Conservation (phyloP, 2,113 vertebrate species). For the Mesembrinibis cayennensis region DNA sequence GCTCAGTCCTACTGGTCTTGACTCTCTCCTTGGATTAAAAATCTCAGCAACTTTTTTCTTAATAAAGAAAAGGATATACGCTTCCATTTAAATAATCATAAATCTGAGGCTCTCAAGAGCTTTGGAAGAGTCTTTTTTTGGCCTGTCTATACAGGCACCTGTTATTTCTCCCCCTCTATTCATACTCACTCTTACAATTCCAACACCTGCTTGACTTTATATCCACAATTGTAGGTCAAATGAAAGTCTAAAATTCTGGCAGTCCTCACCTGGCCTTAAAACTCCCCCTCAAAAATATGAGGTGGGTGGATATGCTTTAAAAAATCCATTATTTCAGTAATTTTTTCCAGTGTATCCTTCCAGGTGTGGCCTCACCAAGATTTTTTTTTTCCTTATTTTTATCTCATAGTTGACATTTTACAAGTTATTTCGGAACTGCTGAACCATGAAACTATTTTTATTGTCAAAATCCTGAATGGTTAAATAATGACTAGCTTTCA, state of each 20-base stretch:
- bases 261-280: background rate
- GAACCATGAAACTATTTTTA: constrained; percentile 74
- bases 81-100: background rate
- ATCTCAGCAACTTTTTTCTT: background rate
- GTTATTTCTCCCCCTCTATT: background rate
- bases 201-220: background rate
- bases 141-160: background rate
- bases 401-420: constrained; percentile 65
- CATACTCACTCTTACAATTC: background rate
- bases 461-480: constrained; percentile 66
- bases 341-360: constrained; percentile 39
- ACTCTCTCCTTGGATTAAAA: background rate
- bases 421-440: constrained; percentile 68
- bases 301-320: background rate
- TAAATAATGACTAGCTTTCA: constrained; percentile 73
- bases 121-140: background rate
- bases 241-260: background rate
- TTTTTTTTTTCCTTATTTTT: constrained; percentile 49
- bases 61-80: background rate
- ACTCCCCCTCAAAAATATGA: background rate
- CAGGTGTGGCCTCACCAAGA: constrained; percentile 8
- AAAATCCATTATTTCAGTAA: constrained; percentile 37
- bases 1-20: background rate
- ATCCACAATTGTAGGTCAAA: background rate
- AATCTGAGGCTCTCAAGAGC: background rate